phyloP scores from a whole-genome alignment of 2,113 vertebrate species.

The Trematocara marginatum region DNA sequence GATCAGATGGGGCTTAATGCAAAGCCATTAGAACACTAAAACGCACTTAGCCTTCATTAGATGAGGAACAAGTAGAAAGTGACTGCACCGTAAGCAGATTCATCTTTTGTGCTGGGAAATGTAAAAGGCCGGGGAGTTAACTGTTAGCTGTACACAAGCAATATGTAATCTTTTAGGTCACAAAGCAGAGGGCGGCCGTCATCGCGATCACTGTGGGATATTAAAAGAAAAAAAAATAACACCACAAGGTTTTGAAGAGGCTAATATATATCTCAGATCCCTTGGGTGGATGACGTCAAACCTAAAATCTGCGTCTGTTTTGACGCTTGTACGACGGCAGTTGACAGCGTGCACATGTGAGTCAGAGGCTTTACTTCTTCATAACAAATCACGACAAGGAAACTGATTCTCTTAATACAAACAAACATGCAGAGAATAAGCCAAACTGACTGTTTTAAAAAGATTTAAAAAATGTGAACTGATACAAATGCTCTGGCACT shows the following conservation, averaged over 20 bases:
- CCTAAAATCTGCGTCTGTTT: conserved; percentile 5
- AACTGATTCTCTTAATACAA: not conserved
- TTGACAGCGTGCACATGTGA: conserved; percentile 9
- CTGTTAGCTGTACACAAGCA: not conserved
- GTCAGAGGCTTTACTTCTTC: not conserved
- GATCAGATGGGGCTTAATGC: conserved; percentile 25
- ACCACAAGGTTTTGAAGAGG: conserved; percentile 12
- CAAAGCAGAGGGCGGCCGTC: conserved; percentile 39
- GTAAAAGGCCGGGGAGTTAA: conserved; percentile 27
- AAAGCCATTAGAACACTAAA: conserved; percentile 51
- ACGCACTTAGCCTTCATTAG: conserved; percentile 55
- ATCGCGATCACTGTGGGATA: conserved; percentile 1
- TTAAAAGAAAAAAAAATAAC: not conserved
- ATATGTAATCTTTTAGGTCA: conserved; percentile 48
- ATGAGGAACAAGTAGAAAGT: conserved; percentile 9
- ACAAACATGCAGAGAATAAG: not conserved
- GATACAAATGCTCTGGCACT: not conserved
- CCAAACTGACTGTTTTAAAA: not conserved
- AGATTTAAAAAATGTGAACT: not conserved
- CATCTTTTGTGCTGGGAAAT: conserved; percentile 28
- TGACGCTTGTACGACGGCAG: not conserved
- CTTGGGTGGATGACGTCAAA: conserved; percentile 13
- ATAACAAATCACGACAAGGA: not conserved
- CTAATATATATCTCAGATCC: conserved; percentile 22
- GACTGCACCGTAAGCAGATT: not conserved